Conservation (phyloP, 2,888 invertebrate species). For the Phytoseiulus persimilis region DNA sequence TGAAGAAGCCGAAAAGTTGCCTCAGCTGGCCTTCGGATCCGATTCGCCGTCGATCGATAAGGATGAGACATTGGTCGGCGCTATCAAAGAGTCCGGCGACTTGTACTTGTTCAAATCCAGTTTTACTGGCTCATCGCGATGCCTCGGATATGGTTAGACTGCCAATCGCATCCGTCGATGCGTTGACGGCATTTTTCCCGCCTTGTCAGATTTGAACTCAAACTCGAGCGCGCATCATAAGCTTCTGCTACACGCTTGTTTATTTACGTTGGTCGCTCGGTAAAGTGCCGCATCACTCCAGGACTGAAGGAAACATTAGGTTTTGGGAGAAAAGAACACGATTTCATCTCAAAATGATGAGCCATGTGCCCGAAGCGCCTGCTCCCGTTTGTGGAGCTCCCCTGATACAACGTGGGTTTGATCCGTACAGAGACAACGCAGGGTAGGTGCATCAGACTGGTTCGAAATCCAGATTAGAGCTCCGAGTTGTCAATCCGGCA, state of each 20-base stretch:
- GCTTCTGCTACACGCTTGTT: background rate
- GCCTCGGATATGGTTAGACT: too few species aligned
- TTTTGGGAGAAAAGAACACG: background rate
- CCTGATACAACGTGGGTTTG: slow-evolving; percentile 50
- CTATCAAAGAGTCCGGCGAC: too few species aligned
- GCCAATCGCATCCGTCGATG: too few species aligned
- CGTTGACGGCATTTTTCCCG: background rate
- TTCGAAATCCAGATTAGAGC: background rate
- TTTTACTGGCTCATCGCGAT: too few species aligned
- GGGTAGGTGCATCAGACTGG: slow-evolving; percentile 55
- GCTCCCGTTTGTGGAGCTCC: background rate
- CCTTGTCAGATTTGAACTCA: background rate
- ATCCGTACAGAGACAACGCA: slow-evolving; percentile 68
- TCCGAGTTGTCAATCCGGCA: background rate
- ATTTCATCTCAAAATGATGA: background rate
- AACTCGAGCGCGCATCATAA: background rate
- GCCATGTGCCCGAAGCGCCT: background rate
- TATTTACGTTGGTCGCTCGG: background rate
- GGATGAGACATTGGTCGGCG: too few species aligned
- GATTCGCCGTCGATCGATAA: too few species aligned
- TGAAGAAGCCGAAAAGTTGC: too few species aligned
- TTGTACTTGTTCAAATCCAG: too few species aligned
- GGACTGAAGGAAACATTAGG: background rate
- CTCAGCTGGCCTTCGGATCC: too few species aligned
- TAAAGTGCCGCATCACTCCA: background rate